Evolutionary conservation across 2,113 vertebrate species (phyloP), one percentile per base, ranked within the genome.

Genomic region (Choloepus hoffmanni): DNA sequence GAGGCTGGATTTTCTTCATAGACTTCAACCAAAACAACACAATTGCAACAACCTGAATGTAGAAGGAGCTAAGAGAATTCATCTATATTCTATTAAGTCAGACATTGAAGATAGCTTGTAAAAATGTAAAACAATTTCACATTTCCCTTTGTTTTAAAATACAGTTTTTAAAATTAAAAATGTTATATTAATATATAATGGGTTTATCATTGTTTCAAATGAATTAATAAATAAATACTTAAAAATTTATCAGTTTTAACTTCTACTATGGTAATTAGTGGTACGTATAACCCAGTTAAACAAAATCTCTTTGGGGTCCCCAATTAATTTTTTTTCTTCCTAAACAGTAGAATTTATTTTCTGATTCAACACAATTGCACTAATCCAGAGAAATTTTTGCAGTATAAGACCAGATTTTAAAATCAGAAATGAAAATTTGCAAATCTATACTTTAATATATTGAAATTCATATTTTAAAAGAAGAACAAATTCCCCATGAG

Each of bases 351-450:
- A 58, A 58, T 58, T 58, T 58, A 58, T 58, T 58, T 58, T 58
- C 18, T 58, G 19, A 58, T 58, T 58, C 55, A 58, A 58, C 55
- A 58, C 4, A 58, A 58, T 19, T 58, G 55, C 55, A 21, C 18
- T 58, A 58, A 58, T 58, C 55, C 55, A 58, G 55, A 58, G 55
- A 58, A 58, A 58, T 21, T 58, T 58, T 2, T 36, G 18, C 14
- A 16, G 19, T 58, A 21, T 58, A 58, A 58, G 55, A 58, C 55
- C 55, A 58, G 55, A 58, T 18, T 21, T 58, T 19, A 58, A 58
- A 58, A 58, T 58, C 55, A 58, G 55, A 97, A 97, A 96, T 62
- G 55, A 21, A 89, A 95, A 90, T 5, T 67, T 96, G 7, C 0
- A 87, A 33, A 24, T 91, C 67, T 26, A 14, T 79, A 48, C 90